Conservation (phyloP, 2,797 vertebrate genomes). For the Paguma larvata region DNA sequence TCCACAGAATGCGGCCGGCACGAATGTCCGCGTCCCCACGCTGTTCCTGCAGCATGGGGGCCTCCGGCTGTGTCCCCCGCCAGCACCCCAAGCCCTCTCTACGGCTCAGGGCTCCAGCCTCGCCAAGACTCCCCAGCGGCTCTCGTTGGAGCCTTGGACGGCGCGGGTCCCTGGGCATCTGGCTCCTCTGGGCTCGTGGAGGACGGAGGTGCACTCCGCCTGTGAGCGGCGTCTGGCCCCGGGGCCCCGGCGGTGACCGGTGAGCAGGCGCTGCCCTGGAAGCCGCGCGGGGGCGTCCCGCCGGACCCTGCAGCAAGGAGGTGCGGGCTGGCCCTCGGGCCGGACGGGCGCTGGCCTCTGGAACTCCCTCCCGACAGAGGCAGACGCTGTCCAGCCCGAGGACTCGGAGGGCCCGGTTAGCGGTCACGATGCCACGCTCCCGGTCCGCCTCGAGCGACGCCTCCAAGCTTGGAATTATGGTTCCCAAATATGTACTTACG, state of each 20-base stretch:
- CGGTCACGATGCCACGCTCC: conserved; percentile 42
- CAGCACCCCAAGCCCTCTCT: background rate
- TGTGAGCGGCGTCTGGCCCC: rapidly evolving
- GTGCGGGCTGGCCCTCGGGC: background rate
- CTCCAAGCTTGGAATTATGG: conserved; percentile 77
- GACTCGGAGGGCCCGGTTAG: conserved; percentile 33
- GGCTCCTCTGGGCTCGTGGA: rapidly evolving
- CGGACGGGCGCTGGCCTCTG: background rate
- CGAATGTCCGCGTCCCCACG: rapidly evolving
- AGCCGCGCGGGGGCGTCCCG: background rate
- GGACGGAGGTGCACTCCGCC: background rate
- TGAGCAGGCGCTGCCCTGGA: background rate
- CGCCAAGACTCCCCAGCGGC: rapidly evolving
- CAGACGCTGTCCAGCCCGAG: conserved; percentile 65
- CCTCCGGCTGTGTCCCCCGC: rapidly evolving
- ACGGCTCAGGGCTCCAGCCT: rapidly evolving
- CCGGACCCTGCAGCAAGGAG: background rate
- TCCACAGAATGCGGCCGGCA: rapidly evolving
- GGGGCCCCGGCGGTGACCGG: background rate
- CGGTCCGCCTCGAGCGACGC: conserved; percentile 76
- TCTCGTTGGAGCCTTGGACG: rapidly evolving
- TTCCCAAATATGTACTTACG: conserved; percentile 66
- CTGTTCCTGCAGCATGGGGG: rapidly evolving
- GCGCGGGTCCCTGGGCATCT: rapidly evolving
- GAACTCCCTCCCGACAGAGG: conserved; percentile 23